Conservation (phyloP, 2,113 vertebrate species). For the Solea solea region DNA sequence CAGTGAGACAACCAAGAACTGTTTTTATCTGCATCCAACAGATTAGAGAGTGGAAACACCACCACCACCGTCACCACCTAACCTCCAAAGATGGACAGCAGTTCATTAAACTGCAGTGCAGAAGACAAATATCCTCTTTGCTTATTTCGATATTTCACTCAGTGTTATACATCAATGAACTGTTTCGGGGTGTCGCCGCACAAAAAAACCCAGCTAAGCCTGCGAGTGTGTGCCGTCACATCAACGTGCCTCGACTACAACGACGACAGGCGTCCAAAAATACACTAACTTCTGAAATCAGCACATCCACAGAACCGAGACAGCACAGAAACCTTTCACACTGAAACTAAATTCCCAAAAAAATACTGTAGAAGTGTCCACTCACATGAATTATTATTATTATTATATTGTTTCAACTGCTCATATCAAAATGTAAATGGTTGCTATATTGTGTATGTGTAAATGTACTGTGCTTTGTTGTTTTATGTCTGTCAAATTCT, state of each 20-base stretch:
- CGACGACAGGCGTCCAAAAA: conserved; percentile 28
- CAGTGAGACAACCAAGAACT: conserved; percentile 90
- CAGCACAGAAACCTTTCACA: neutral
- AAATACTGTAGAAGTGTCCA: no score
- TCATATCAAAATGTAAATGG: no score
- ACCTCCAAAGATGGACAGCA: conserved; percentile 76
- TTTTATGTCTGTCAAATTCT: no score
- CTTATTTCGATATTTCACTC: conserved; percentile 73
- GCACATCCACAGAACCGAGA: conserved; percentile 5
- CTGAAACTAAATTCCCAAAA: no score
- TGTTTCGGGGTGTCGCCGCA: conserved; percentile 63
- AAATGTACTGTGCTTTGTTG: no score
- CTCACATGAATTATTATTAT: no score
- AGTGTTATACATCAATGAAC: conserved; percentile 75
- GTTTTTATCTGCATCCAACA: conserved; percentile 90
- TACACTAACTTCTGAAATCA: conserved; percentile 23
- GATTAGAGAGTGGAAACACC: conserved; percentile 89
- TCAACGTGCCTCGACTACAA: conserved; percentile 60
- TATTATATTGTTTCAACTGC: no score
- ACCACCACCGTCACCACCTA: conserved; percentile 16
- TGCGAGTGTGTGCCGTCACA: conserved; percentile 49
- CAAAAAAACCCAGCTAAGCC: conserved; percentile 67
- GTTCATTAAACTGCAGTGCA: conserved; percentile 71
- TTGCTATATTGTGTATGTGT: no score
- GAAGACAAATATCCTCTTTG: conserved; percentile 48